These are phyloP conservation scores for Thelaira solivaga DNA, from an alignment of 2,888 invertebrate species.

Conservation along the genomic window DNA sequence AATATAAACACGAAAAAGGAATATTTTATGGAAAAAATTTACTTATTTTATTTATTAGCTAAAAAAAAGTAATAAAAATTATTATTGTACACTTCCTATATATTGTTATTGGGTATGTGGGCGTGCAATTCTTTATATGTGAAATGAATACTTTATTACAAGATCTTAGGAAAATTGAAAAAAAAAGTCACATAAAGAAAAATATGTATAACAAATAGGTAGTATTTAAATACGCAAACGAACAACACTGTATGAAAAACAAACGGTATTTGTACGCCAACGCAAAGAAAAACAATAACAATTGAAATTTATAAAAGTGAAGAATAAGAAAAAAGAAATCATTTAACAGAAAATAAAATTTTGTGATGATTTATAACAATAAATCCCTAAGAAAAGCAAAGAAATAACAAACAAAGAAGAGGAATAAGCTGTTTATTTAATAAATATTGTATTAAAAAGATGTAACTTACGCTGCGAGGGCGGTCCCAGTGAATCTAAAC, in stretches of 20 bases:
- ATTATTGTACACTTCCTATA: not conserved
- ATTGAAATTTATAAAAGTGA: not conserved
- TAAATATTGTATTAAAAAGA: not conserved
- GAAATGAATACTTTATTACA: not conserved
- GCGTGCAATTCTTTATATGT: conserved; percentile 14
- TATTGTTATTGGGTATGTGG: conserved; percentile 12
- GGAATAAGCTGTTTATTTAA: too few species aligned
- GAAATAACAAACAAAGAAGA: not conserved
- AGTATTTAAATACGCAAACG: conserved; percentile 1
- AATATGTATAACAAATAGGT: conserved; percentile 14
- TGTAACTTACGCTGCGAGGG: not conserved
- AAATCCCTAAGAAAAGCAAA: conserved; percentile 6
- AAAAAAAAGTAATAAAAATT: not conserved
- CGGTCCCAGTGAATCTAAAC: too few species aligned
- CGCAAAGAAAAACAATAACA: conserved; percentile 18
- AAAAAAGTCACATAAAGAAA: not conserved
- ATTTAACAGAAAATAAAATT: conserved; percentile 1
- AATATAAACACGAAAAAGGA: not conserved
- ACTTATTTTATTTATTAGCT: not conserved
- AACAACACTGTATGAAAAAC: conserved; percentile 15
- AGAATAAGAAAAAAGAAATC: not conserved
- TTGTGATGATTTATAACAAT: conserved; percentile 7
- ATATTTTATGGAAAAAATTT: not conserved
- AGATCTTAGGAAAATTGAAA: not conserved
- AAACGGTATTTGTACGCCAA: conserved; percentile 55